Conservation (phyloP, 2,113 vertebrate genomes). For the Mionectes macconnelli region DNA sequence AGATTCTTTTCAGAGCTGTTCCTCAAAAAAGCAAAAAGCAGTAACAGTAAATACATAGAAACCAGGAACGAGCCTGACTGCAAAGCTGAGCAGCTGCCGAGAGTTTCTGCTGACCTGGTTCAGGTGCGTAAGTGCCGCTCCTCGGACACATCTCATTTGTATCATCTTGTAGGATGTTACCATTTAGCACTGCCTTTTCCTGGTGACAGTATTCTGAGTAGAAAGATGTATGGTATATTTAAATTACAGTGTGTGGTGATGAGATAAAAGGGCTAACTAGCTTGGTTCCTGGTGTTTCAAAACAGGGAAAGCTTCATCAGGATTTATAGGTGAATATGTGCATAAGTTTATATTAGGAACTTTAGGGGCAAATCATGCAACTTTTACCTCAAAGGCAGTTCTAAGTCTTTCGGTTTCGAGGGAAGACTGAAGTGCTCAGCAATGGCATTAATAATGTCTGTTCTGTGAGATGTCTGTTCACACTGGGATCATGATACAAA, state of each 20-base stretch:
- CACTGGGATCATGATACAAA: background rate
- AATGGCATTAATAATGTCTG: background rate
- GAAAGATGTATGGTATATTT: rapidly evolving
- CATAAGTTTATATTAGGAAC: background rate
- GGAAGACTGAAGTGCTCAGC: background rate
- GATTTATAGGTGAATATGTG: background rate
- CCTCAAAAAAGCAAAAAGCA: background rate
- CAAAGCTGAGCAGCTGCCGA: background rate
- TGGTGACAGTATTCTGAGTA: background rate
- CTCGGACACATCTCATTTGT: rapidly evolving
- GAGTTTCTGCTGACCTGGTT: background rate
- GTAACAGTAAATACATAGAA: background rate
- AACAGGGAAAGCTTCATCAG: background rate
- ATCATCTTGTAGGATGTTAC: rapidly evolving
- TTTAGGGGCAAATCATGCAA: background rate
- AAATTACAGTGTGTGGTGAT: background rate
- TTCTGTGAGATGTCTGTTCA: background rate
- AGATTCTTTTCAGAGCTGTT: background rate
- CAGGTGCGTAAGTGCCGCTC: background rate
- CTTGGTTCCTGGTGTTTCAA: background rate
- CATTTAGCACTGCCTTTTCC: background rate
- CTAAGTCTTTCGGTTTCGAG: background rate
- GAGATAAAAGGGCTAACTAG: background rate
- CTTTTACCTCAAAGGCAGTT: background rate
- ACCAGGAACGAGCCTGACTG: background rate